Conservation (phyloP, 2,888 invertebrate genomes). For the Ophion slaviceki region DNA sequence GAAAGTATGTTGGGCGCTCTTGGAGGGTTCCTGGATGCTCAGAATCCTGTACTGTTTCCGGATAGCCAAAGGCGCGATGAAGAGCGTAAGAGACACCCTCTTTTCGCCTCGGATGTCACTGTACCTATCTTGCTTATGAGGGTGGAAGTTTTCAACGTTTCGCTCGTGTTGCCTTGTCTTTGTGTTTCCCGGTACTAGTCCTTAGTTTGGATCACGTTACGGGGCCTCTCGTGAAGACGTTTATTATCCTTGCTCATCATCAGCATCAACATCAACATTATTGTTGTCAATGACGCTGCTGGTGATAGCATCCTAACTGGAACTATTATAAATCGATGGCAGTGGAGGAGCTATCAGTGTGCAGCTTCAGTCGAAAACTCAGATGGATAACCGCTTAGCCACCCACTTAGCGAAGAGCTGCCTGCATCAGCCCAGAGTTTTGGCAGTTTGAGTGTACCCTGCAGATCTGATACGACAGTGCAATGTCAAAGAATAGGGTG, state of each 20-base stretch:
- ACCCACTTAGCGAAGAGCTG: too few relatives aligned
- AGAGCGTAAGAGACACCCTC: constrained; percentile 66
- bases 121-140: constrained; percentile 65
- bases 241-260: constrained; percentile 66
- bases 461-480: too few relatives aligned
- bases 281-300: constrained; percentile 12
- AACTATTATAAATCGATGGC: constrained; percentile 20
- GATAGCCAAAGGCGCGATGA: constrained; percentile 38
- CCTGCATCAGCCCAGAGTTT: too few relatives aligned
- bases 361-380: too few relatives aligned
- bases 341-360: too few relatives aligned
- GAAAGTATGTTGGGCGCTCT: constrained; percentile 54
- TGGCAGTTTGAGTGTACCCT: too few relatives aligned
- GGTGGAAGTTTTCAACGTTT: constrained; percentile 66
- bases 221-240: constrained; percentile 53
- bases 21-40: constrained; percentile 58
- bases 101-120: constrained; percentile 77
- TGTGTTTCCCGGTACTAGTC: constrained; percentile 41
- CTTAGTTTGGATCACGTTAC: constrained; percentile 72
- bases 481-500: too few relatives aligned
- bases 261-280: constrained; percentile 11
- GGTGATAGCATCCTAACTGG: constrained; percentile 19
- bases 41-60: constrained; percentile 56
- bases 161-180: constrained; percentile 55
- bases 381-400: too few relatives aligned